These are phyloP conservation scores for Cremastinae sp. DNA, from an alignment of 2,888 invertebrate genomes.

Conservation along the genomic window DNA sequence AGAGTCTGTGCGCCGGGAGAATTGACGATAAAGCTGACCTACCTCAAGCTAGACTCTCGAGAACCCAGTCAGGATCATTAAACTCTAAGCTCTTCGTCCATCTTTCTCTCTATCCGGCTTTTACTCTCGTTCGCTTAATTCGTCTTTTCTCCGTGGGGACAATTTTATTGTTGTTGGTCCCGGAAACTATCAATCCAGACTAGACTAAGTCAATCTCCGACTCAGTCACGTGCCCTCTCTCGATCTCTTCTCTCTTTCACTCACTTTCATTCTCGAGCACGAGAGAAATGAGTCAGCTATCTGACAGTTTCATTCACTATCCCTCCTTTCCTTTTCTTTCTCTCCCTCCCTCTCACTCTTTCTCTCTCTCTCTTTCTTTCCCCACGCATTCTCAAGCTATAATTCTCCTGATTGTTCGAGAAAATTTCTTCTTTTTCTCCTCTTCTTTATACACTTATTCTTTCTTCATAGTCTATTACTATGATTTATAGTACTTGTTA, in stretches of 20 bases:
- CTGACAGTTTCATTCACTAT: conserved; percentile 27
- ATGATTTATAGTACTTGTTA: conserved; percentile 27
- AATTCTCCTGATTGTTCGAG: conserved; percentile 43
- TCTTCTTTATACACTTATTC: not conserved
- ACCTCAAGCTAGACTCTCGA: conserved; percentile 59
- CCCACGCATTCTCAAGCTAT: conserved; percentile 43
- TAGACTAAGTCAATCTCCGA: conserved; percentile 40
- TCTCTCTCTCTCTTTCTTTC: conserved; percentile 40
- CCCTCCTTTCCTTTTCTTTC: conserved; percentile 33
- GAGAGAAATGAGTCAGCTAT: conserved; percentile 49
- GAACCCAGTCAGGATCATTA: conserved; percentile 57
- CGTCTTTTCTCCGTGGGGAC: conserved; percentile 37
- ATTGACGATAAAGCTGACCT: conserved; percentile 55
- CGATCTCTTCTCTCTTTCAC: conserved; percentile 39
- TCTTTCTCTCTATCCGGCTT: conserved; percentile 10
- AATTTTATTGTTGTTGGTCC: conserved; percentile 51
- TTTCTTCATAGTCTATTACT: conserved; percentile 22
- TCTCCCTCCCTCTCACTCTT: conserved; percentile 28
- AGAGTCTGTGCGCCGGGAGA: not conserved
- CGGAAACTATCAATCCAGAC: conserved; percentile 49
- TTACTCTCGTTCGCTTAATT: conserved; percentile 23
- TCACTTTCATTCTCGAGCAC: conserved; percentile 43
- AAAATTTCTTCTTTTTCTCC: conserved; percentile 2
- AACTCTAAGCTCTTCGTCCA: conserved; percentile 50
- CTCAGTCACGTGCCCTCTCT: conserved; percentile 39